phyloP scores from a whole-genome alignment of 2,797 vertebrate genomes.

The Syngnathus acus region DNA sequence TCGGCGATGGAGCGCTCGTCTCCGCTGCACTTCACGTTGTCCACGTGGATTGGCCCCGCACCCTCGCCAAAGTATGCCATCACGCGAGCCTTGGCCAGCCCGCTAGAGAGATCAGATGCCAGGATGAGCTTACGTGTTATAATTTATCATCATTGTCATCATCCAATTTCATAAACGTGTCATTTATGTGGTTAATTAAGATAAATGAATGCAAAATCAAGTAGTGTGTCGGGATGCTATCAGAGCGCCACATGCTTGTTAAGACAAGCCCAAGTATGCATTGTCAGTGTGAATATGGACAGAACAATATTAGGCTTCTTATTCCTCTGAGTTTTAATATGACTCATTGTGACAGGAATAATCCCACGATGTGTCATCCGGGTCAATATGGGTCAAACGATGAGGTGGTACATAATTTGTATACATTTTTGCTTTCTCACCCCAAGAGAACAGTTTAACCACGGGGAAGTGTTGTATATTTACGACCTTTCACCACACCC shows the following conservation, averaged over 20 bases:
- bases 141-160: background rate
- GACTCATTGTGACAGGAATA: background rate
- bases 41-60: constrained; percentile 85
- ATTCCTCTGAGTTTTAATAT: background rate
- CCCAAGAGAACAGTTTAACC: constrained; percentile 10
- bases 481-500: constrained; percentile 47
- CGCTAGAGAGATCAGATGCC: constrained; percentile 58
- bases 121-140: background rate
- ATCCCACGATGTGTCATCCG: background rate
- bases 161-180: no score
- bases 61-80: constrained; percentile 98
- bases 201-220: no score
- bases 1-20: constrained; percentile 79
- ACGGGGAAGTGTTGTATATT: constrained; percentile 19
- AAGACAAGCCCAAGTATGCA: no score
- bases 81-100: constrained; percentile 80
- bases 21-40: constrained; percentile 88
- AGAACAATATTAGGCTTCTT: background rate
- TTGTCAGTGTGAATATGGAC: background rate
- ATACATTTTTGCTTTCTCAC: constrained; percentile 7
- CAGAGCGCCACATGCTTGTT: no score
- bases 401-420: constrained; percentile 7
- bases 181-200: no score
- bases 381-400: constrained; percentile 3
- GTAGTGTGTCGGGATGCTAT: no score